phyloP scores from a whole-genome alignment of 37 sponge, comb jelly and placozoan species.

The Cladorhizidae sp. region DNA sequence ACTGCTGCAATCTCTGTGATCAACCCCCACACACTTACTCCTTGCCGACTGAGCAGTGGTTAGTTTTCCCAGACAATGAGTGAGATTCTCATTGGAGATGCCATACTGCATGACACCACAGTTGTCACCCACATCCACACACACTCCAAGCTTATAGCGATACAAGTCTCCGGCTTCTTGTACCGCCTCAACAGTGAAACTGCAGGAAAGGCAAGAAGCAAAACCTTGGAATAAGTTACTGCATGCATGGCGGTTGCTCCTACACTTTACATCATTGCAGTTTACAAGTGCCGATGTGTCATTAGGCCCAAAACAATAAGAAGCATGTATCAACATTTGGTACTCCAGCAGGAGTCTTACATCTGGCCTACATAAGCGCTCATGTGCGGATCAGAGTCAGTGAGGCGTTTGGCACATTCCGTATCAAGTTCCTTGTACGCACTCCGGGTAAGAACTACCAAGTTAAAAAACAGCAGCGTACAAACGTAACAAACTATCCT shows the following conservation, averaged over 20 bases:
- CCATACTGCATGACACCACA: slow-evolving; percentile 53
- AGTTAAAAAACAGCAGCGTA: not conserved
- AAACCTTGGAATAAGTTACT: too few species aligned
- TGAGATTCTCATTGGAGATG: not conserved
- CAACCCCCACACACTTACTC: slow-evolving; percentile 66
- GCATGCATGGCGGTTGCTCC: too few species aligned
- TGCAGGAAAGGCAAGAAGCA: not conserved
- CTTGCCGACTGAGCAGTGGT: slow-evolving; percentile 29
- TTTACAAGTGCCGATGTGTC: too few species aligned
- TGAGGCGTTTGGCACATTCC: slow-evolving; percentile 3
- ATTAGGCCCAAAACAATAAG: not conserved
- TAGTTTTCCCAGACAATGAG: slow-evolving; percentile 34
- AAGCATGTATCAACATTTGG: not conserved
- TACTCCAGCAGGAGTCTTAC: slow-evolving; percentile 21
- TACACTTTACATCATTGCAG: too few species aligned
- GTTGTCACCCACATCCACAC: slow-evolving; percentile 16
- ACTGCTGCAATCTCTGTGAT: too few species aligned
- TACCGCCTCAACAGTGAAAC: not conserved
- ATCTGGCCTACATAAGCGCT: slow-evolving; percentile 21
- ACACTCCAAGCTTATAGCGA: slow-evolving; percentile 48
- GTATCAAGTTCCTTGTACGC: not conserved
- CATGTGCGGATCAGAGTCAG: slow-evolving; percentile 25
- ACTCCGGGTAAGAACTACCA: not conserved
- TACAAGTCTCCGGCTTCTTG: slow-evolving; percentile 20
- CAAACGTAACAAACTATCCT: not conserved